A percentile compares a stretch with the other conserved stretches of the same genome.
phyloP scores from a whole-genome alignment of 2,888 invertebrate genomes.

The Bombylius major region DNA sequence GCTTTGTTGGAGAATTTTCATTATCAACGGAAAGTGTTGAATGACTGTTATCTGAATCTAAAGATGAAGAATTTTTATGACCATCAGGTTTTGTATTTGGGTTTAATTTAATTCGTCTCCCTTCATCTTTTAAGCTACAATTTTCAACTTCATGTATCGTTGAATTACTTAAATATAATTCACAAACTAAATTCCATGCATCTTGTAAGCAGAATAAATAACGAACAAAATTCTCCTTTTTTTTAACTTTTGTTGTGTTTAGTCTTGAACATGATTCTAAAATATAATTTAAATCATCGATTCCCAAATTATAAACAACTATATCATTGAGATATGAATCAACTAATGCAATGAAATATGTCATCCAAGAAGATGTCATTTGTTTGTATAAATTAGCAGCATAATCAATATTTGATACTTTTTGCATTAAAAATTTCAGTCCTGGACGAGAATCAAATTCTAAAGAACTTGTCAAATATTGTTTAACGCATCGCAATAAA shows the following conservation, averaged over 20 bases:
- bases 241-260: conserved; percentile 39
- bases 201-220: conserved; percentile 48
- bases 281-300: conserved; percentile 49
- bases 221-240: conserved; percentile 45
- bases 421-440: conserved; percentile 85
- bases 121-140: conserved; percentile 22
- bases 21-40: conserved; percentile 9
- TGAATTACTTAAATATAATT: conserved; percentile 41
- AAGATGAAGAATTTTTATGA: not conserved
- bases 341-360: conserved; percentile 73
- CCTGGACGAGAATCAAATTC: conserved; percentile 87
- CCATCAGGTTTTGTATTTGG: conserved; percentile 13
- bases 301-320: conserved; percentile 47
- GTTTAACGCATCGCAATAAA: conserved; percentile 63
- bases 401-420: conserved; percentile 73
- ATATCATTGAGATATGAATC: conserved; percentile 70
- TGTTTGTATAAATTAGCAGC: conserved; percentile 87
- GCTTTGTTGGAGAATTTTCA: conserved; percentile 25
- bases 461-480: conserved; percentile 68
- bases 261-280: conserved; percentile 46
- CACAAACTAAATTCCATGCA: conserved; percentile 49
- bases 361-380: conserved; percentile 83
- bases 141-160: conserved; percentile 32
- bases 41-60: conserved; percentile 8
- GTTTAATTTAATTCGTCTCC: conserved; percentile 6